Evolutionary conservation across 1,140 invertebrate species (phyloP), one percentile per base, ranked within the genome.

Genomic region (Macrosteles quadrilineatus): DNA sequence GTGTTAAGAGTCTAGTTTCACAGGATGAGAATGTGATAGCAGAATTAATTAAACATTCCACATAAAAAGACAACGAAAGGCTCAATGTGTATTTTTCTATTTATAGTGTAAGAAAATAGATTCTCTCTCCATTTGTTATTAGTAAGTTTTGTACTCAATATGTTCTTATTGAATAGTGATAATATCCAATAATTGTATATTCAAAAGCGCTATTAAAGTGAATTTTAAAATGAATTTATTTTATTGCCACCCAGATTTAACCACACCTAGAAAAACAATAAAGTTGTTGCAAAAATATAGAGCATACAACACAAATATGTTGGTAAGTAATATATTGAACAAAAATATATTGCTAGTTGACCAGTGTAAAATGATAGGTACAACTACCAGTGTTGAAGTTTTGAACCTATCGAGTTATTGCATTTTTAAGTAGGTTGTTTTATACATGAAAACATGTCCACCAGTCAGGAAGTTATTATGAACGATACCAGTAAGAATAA

Each of bases 71-170:
- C 55, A 59, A 59, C 55, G 55, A 59, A 59, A 14, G 23, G 55
- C 55, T 59, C 55, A 59, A 59, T 27, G 55, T 59, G 55, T 59
- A 59, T 59, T 59, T 59, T 59, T 27, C 17, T 59, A 25, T 9
- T 21, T 23, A 59, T 2, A 29, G 6, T 9, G 21, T 27, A 36
- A 59, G 21, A 30, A 59, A 29, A 2, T n/a, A n/a, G n/a, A n/a
- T n/a, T n/a, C n/a, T 9, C 12, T 59, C 25, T 59, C 25, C 55
- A 30, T 29, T 59, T 59, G 55, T 27, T 59, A 27, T 6, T 59
- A 27, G 55, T 11, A 11, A 27, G 27, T 59, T 59, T 59, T 59
- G 23, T 59, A 59, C 55, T 59, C 55, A 59, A 59, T 59, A 59
- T 27, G 21, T 27, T 27, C 9, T 27, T 59, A 59, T 59, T 59